Base-by-base conservation (phyloP, 2,797 vertebrate genomes). In the Poeciliopsis gracilis region DNA sequence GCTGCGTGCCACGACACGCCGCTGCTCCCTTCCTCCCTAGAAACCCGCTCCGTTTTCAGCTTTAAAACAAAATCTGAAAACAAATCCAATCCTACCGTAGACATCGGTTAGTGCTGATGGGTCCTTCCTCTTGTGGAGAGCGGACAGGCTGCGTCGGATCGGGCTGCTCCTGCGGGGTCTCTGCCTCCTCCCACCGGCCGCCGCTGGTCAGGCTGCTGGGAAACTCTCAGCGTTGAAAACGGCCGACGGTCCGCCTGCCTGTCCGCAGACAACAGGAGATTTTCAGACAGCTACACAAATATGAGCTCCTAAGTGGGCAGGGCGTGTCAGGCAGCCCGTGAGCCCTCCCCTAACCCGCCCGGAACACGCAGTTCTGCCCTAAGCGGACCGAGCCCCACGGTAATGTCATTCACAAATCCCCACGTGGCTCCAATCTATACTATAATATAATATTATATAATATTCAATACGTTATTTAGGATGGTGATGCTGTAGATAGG, bases 121-220 rank as follows among this genome's bases (percentile, higher is more conserved):
- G 38, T 89, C 71, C 79, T 78, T 91, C 84, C 72, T 89, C 84
- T 43, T 10, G 81, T 82, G 78, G 30, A 20, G 30, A 18, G 18
- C 7, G 33, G 61, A 20, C 82, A 77, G 88, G 82, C 89, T 83
- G 73, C 72, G 80, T 80, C 77, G 90, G 84, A 81, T 25, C 82
- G 79, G 69, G 89, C 88, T 88, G 89, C 87, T 87, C 5, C 33
- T 33, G 89, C 86, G 75, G 89, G 78, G 78, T 88, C 85, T 90
- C 76, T 90, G 91, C 91, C 92, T 93, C 91, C 91, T 91, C 92
- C 90, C 90, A 87, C 88, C 86, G 90, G 85, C 90, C 88, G 90
- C 88, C 86, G 70, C 83, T 81, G 81, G 76, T 88, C 88, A 33
- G 82, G 79, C 89, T 83, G 87, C 82, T 82, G 72, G 77, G 81